Conservation (phyloP, 2,797 vertebrate genomes). For the Tarsius wallacei region DNA sequence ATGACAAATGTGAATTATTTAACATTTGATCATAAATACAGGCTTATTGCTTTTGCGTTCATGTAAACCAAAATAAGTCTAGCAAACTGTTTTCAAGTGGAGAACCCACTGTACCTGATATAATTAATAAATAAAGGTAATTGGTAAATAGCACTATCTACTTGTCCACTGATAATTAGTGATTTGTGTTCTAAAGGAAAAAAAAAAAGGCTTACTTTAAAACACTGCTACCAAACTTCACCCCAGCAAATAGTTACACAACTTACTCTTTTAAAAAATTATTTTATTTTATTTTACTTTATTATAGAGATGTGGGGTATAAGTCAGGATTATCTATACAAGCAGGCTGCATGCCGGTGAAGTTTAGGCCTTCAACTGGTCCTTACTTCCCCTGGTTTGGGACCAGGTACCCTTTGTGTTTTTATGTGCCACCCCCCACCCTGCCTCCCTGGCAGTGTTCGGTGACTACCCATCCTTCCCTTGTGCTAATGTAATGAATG, state of each 20-base stretch:
- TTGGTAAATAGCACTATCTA: background rate
- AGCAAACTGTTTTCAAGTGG: background rate
- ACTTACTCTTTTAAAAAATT: conserved; percentile 28
- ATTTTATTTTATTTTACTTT: background rate
- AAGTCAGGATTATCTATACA: too few species aligned
- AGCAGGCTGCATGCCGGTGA: too few species aligned
- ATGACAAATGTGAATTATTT: conserved; percentile 34
- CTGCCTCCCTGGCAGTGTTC: too few species aligned
- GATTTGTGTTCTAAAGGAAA: conserved; percentile 49
- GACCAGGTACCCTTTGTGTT: too few species aligned
- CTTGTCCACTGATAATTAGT: conserved; percentile 20
- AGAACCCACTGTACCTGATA: background rate
- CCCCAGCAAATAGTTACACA: background rate
- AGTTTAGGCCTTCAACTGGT: too few species aligned
- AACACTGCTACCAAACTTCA: background rate
- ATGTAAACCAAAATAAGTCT: background rate
- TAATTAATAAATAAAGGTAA: background rate
- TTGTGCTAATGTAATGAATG: too few species aligned
- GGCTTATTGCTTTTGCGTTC: background rate
- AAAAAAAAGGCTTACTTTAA: background rate
- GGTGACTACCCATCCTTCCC: too few species aligned
- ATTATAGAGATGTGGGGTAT: too few species aligned
- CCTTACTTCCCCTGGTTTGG: too few species aligned
- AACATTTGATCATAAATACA: conserved; percentile 16
- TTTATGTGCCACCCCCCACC: too few species aligned